phyloP scores from a whole-genome alignment of 2,113 vertebrate species.

The Pogonocichla stellata region DNA sequence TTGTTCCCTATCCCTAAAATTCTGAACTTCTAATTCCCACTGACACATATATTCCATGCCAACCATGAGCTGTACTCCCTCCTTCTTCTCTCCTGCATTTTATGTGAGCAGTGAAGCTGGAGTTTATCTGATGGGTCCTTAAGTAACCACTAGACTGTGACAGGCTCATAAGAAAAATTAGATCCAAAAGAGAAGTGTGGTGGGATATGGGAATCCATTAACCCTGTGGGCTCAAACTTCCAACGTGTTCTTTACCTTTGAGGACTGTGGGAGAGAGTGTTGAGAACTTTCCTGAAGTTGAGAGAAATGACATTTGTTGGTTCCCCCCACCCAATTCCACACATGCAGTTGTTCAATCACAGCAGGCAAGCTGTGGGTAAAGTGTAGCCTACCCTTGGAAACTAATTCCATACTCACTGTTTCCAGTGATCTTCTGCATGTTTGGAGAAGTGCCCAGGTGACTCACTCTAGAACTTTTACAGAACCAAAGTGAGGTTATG shows the following conservation, averaged over 20 bases:
- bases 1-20: background rate
- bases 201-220: background rate
- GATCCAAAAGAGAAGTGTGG: background rate
- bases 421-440: background rate
- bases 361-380: background rate
- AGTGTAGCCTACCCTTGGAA: background rate
- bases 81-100: background rate
- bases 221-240: background rate
- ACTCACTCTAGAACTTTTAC: background rate
- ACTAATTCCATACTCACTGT: background rate
- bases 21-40: background rate
- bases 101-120: background rate
- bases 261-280: background rate
- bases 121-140: background rate
- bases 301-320: background rate
- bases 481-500: background rate
- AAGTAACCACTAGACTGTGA: background rate
- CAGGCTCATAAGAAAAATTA: background rate
- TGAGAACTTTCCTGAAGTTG: background rate
- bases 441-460: background rate
- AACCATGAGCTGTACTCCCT: background rate
- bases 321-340: background rate
- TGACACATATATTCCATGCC: background rate
- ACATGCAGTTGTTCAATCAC: background rate
- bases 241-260: background rate